Evolutionary conservation across 2,113 vertebrate genomes (phyloP).

Genomic region (Fukomys damarensis): DNA sequence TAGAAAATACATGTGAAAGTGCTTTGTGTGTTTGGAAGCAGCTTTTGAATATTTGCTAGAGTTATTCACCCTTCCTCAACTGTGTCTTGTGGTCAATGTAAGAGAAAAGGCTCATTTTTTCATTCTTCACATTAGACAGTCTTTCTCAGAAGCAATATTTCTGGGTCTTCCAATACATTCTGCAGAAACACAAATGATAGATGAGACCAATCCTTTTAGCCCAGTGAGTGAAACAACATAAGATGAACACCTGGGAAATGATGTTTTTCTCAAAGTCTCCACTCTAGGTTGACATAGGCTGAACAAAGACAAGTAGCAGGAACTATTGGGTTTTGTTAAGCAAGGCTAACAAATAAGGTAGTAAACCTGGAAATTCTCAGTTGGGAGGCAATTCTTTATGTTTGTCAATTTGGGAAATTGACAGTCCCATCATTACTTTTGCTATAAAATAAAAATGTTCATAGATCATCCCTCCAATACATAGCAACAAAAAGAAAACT

Average conservation of each 20-base stretch:
- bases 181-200: neutral
- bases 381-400: neutral
- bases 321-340: neutral
- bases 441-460: neutral
- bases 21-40: neutral
- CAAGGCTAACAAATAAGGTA: neutral
- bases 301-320: neutral
- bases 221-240: neutral
- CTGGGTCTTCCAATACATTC: neutral
- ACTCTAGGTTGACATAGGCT: neutral
- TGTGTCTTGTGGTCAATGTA: neutral
- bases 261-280: constrained; percentile 2
- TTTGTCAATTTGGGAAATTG: neutral
- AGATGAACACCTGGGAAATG: neutral
- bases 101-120: neutral
- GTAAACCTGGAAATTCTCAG: neutral
- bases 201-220: neutral
- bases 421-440: neutral
- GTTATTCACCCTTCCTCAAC: neutral
- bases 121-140: neutral
- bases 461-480: neutral
- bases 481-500: neutral
- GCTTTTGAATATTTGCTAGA: neutral
- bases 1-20: neutral
- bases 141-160: neutral